phyloP scores from a whole-genome alignment of 2,797 vertebrate species.

The Hydrolagus colliei region DNA sequence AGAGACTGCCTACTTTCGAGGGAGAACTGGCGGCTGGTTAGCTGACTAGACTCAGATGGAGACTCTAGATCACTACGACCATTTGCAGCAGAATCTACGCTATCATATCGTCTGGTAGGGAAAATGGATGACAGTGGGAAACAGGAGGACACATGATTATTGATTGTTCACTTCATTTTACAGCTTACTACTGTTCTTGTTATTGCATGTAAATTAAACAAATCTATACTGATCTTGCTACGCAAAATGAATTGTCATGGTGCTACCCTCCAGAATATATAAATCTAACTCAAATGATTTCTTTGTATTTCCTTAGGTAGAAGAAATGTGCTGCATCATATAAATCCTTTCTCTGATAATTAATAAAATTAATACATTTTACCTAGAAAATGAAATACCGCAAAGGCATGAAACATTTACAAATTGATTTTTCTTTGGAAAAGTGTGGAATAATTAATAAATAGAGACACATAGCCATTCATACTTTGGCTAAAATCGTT shows the following conservation, averaged over 20 bases:
- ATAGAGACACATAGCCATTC: too few relatives aligned
- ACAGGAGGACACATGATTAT: constrained; percentile 25
- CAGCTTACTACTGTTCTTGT: not conserved
- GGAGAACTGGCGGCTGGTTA: constrained; percentile 48
- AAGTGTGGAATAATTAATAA: not conserved
- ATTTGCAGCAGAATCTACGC: constrained; percentile 44
- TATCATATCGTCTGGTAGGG: constrained; percentile 40
- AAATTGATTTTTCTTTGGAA: not conserved
- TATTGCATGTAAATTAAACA: constrained; percentile 20
- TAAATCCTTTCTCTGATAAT: not conserved
- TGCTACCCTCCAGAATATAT: not conserved
- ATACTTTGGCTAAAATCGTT: too few relatives aligned
- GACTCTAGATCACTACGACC: constrained; percentile 45
- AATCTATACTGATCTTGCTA: not conserved
- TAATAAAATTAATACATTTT: not conserved
- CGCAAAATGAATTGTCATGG: not conserved
- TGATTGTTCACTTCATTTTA: constrained; percentile 14
- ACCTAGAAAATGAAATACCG: not conserved
- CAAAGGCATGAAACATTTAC: not conserved
- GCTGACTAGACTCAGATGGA: constrained; percentile 47
- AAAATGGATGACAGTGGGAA: constrained; percentile 29
- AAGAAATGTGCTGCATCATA: not conserved
- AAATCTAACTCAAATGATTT: not conserved
- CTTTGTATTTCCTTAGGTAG: not conserved
- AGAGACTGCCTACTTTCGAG: constrained; percentile 46